Evolutionary conservation across 2,797 vertebrate genomes (phyloP), one percentile per base, ranked within the genome.

Genomic region (Manis crassicaudata): DNA sequence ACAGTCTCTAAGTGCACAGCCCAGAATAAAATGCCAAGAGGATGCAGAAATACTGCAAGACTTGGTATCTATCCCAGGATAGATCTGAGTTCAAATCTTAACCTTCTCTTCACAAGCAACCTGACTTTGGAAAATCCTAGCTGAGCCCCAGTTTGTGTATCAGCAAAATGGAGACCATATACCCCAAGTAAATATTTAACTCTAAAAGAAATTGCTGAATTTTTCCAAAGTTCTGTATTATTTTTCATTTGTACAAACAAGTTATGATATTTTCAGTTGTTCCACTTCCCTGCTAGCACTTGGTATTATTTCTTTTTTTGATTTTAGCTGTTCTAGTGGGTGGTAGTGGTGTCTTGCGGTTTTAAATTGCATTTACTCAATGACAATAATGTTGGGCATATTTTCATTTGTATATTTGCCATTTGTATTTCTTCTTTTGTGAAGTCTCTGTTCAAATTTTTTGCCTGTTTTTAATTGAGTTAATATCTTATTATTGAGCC

Each of bases 401-500:
- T 86, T 96, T 90, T 82, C 35, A 91, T 86, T 87, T 97, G 75
- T 17, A 46, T 73, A 54, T 79, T 92, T 86, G 4, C 20, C 9
- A 88, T 52, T 84, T 88, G 20, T 11, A 29, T 76, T 91, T 90
- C 7, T 25, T 62, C 67, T 72, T 83, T 86, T 67, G 43, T 65
- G 54, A 90, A 70, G 5, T 63, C 6, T 79, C 60, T 43, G 18
- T 90, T 95, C 62, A 35, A 81, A 54, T 27, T 58, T 76, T 81
- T 88, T 89, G n/a, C 11, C 32, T 88, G 46, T 76, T 65, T 94
- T 85, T 87, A 56, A 70, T 25, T 92, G 40, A 54, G 29, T 81
- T 88, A 79, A 23, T 93, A 77, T 86, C 25, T 93, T 91, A 82
- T 35, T 91, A 82, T 29, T 89, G 52, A 92, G 13, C n/a, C 93